Evolutionary conservation across 2,797 vertebrate genomes (phyloP).

Genomic region (Ctenosaura bakeri): DNA sequence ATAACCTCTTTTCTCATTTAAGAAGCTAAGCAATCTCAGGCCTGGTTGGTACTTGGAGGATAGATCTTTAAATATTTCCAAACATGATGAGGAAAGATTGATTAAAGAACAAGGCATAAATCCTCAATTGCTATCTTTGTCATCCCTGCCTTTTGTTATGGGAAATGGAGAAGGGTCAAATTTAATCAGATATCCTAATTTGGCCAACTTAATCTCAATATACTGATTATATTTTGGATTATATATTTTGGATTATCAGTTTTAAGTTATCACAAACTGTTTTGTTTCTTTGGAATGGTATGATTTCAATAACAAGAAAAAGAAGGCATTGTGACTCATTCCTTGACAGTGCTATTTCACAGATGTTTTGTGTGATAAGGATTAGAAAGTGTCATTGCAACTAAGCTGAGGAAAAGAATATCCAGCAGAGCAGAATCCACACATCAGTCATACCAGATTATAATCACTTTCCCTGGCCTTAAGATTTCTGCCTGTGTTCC

Average conservation of each 20-base stretch:
- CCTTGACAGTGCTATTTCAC: background rate
- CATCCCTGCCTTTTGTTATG: background rate
- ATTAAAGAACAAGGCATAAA: background rate
- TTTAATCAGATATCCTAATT: background rate
- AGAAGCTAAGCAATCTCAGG: too few relatives aligned
- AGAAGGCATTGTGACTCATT: background rate
- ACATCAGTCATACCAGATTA: background rate
- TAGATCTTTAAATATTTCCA: too few relatives aligned
- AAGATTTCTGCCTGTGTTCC: background rate
- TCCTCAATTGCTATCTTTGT: too few relatives aligned
- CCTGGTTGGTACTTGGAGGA: too few relatives aligned
- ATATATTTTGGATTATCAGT: background rate
- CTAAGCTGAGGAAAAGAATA: background rate
- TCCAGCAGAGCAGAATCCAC: background rate
- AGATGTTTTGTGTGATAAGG: background rate
- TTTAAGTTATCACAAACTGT: background rate
- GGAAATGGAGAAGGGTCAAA: background rate
- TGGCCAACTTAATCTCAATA: background rate
- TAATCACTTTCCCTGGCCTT: background rate
- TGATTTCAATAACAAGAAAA: background rate
- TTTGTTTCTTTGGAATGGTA: background rate
- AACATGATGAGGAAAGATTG: too few relatives aligned
- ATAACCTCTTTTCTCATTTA: too few relatives aligned
- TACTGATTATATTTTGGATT: background rate
- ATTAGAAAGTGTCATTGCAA: background rate